These are phyloP conservation scores for Capitulum mitella DNA, from an alignment of 2,888 invertebrate genomes.

Conservation along the genomic window DNA sequence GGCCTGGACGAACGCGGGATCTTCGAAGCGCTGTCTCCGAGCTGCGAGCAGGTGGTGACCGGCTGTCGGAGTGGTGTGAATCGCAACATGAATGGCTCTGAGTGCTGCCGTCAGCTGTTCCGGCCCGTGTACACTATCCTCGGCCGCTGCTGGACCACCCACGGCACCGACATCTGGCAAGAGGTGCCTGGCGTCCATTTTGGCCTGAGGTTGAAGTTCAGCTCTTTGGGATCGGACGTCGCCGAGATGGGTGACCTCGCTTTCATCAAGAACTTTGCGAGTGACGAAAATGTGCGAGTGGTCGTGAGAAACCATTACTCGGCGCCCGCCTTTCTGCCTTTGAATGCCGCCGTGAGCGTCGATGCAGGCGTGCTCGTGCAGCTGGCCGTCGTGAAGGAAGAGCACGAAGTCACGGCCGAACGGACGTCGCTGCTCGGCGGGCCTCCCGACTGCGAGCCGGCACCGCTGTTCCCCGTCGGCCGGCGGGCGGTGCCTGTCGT, in stretches of 20 bases:
- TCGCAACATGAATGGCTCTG: too few relatives aligned
- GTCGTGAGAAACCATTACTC: not conserved
- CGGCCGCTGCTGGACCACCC: too few relatives aligned
- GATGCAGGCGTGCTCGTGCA: not conserved
- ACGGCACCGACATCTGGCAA: too few relatives aligned
- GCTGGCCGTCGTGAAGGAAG: not conserved
- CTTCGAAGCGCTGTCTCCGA: not conserved
- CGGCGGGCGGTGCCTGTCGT: constrained; percentile 18
- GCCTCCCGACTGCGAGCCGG: not conserved
- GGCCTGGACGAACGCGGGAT: too few relatives aligned
- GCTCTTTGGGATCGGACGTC: too few relatives aligned
- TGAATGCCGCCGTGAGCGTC: not conserved
- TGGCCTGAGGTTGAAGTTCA: too few relatives aligned
- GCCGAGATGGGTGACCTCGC: too few relatives aligned
- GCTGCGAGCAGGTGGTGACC: not conserved
- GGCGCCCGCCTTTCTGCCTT: not conserved
- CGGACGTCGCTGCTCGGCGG: not conserved
- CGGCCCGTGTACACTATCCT: too few relatives aligned
- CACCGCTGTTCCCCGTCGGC: constrained; percentile 26
- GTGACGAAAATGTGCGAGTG: not conserved
- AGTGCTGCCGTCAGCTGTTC: too few relatives aligned
- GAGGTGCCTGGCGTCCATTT: too few relatives aligned
- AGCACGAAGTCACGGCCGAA: not conserved
- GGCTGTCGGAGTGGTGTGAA: too few relatives aligned
- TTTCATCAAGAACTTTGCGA: too few relatives aligned